Base-by-base conservation (phyloP, 2,113 vertebrate species). In the Channa maculata region DNA sequence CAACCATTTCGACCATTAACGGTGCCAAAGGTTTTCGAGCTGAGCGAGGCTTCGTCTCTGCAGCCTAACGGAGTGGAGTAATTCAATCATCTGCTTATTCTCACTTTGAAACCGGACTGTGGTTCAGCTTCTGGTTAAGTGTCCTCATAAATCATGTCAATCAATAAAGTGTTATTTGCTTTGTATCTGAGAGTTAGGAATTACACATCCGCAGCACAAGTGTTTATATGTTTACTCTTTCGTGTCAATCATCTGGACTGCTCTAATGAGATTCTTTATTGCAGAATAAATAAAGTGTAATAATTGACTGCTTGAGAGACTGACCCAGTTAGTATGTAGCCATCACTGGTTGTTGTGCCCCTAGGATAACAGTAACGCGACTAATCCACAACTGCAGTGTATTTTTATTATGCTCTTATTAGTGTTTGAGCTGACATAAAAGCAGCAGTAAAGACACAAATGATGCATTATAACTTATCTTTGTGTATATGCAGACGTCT, bases 31-130 rank as follows among this genome's bases (percentile, higher is more conserved):
- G 77, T 70, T 79, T 65, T 46, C 46, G 24, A 77, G 51, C 54
- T 64, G 59, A 65, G 34, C 43, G 34, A 11, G 41, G 59, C 38
- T 66, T 77, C 15, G 6, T 75, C 74, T 68, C 41, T 41, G 36
- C 78, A 63, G 65, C 51, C 24, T 46, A 71, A 51, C 68, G 43
- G 38, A 61, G 49, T 78, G 75, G 63, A 85, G 45, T 65, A 51
- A 89, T 80, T 69, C 0, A 8, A 79, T 81, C 55, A 81, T 84
- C 77, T 87, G 75, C 65, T 78, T 71, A 6, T 71, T 81, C 24
- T 84, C 50, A 53, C 61, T 82, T 69, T 64, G 15, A 54, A 52
- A 79, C 34, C 12, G 59, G 24, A 65, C 38, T 55, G 45, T 6
- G 2, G 38, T 59, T 71, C 24, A 55, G 63, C 24, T 72, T 44